Conservation (phyloP, 1,140 invertebrate genomes). For the Dendrolimus kikuchii region DNA sequence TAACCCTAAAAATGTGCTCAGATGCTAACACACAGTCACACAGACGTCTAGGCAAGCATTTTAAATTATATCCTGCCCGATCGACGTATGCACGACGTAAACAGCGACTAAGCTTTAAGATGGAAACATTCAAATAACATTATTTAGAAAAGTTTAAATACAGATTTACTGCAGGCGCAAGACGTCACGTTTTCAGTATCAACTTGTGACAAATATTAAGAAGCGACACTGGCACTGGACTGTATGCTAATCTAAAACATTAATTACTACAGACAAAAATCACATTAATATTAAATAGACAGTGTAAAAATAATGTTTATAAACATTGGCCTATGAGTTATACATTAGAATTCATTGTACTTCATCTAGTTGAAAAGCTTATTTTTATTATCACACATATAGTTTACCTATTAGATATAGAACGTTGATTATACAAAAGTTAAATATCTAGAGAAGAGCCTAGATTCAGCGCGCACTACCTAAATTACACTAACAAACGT, state of each 20-base stretch:
- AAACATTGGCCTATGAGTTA: constrained; percentile 66
- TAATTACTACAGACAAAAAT: constrained; percentile 57
- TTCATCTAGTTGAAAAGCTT: constrained; percentile 67
- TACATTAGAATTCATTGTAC: constrained; percentile 66
- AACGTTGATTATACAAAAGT: constrained; percentile 65
- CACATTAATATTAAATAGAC: constrained; percentile 61
- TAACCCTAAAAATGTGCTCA: too few species aligned
- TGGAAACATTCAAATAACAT: too few species aligned
- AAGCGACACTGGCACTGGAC: constrained; percentile 30
- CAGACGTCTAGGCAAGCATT: too few species aligned
- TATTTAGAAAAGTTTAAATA: too few species aligned
- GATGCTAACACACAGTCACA: too few species aligned
- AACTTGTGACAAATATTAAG: not conserved
- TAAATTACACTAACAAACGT: constrained; percentile 20
- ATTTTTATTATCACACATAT: constrained; percentile 68
- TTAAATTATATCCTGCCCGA: too few species aligned
- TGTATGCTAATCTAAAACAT: constrained; percentile 45
- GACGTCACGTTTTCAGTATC: too few species aligned
- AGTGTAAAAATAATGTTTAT: constrained; percentile 70
- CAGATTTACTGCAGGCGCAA: too few species aligned
- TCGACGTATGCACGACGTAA: too few species aligned
- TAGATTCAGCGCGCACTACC: constrained; percentile 17
- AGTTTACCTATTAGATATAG: constrained; percentile 51
- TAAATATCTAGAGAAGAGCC: constrained; percentile 39
- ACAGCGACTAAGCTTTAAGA: too few species aligned